Base-by-base conservation (phyloP, 2,888 invertebrate genomes). In the Marasmarcha lunaedactyla region DNA sequence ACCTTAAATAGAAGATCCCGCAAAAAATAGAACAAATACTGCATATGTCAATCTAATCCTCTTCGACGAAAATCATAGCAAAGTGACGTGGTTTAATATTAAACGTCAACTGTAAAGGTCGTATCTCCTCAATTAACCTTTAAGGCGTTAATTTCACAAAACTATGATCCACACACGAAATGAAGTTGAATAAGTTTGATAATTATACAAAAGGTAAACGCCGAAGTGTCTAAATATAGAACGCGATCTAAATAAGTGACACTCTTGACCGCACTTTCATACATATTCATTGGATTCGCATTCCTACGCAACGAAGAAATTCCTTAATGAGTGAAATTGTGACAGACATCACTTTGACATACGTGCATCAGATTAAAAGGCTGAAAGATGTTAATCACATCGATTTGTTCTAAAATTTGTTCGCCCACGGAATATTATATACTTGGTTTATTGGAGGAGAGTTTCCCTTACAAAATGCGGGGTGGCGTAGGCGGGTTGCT, bases 401-500 rank as follows among this genome's bases (percentile, higher is more conserved):
- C 58, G 48, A 59, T 60, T 57, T 55, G 57, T 63, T 67, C 59
- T 58, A 59, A 66, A 66, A 67, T 62, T 58, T 65, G 59, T 48
- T 51, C 66, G 63, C 71, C 71, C 61, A 71, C 71, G 45, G 61
- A 61, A 7, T 20, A 20, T 20, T 5, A 5, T 20, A 20, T 20
- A 20, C 20, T 20, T 20, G 20, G 4, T 20, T 5, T 65, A 68
- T 71, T 55, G n/a, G n/a, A 57, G 63, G 59, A 53, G 55, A 57
- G 59, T 59, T 55, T 57, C 56, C 55, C 53, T 54, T 50, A 45
- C 20, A 55, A 61, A 57, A 58, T 54, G 58, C 58, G 59, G 61
- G 56, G 61, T 46, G 61, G 71, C 76, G 81, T 81, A 66, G 83
- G 83, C 67, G 81, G 54, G 83, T 81, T 49, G 54, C 64, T 71